Evolutionary conservation across 2,797 vertebrate genomes (phyloP), one percentile per base, ranked within the genome.

Genomic region (Avahi laniger): DNA sequence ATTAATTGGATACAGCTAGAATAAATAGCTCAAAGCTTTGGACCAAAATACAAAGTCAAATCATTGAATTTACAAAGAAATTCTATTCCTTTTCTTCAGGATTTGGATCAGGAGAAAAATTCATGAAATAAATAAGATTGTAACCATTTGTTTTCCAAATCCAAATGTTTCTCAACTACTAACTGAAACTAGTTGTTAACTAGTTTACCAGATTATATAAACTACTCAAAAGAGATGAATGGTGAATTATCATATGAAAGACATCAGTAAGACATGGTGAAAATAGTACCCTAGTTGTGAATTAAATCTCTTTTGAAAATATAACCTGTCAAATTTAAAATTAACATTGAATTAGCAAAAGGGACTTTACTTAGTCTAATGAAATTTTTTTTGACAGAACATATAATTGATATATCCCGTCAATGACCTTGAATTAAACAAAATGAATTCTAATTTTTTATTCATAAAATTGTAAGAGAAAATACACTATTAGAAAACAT

Each of bases 301-400:
- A 79, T 54, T 79, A 94, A 88, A 80, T 65, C 41, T 2, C 28
- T 84, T 92, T 76, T 30, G 3, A 89, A 89, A 91, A 89, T 46
- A n/a, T 24, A 87, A 52, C 48, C 83, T 50, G 43, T 35, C 26
- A 95, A 59, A 85, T 79, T 72, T 88, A 92, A 96, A 92, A 69
- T 57, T 52, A 67, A 93, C 48, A 72, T 7, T 59, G 2, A 83
- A 61, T 78, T 95, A 90, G 41, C 46, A 92, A 96, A 89, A 69
- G 2, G 1, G 41, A 46, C 2, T 22, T 13, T 63, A 73, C 17
- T 88, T 73, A 70, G 14, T 80, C 35, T 52, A 4, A 30, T 85
- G 13, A 93, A 57, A 78, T 13, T 12, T 75, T 92, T 82, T 93
- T 87, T 84, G 70, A 90, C 10, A 89, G 89, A 92, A 61, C 4